These are phyloP conservation scores for Phylloscopus trochiloides DNA, from an alignment of 2,113 vertebrate species.

Conservation along the genomic window DNA sequence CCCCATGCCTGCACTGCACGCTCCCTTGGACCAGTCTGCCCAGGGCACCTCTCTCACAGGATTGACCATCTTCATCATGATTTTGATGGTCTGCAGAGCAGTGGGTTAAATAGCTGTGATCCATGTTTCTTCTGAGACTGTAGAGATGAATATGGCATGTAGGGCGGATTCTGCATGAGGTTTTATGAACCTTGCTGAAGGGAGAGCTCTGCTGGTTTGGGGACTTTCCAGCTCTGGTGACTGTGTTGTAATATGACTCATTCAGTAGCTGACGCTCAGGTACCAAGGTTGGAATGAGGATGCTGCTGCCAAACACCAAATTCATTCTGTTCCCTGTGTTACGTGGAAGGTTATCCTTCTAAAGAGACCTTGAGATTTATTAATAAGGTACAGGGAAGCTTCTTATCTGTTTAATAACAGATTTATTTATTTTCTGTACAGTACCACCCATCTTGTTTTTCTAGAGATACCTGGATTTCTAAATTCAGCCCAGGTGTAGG, in stretches of 20 bases:
- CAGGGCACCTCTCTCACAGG: fast-evolving
- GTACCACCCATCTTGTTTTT: neutral
- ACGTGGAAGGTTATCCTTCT: neutral
- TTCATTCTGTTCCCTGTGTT: neutral
- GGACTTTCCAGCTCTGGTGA: constrained; percentile 1
- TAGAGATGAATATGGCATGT: neutral
- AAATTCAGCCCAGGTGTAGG: neutral
- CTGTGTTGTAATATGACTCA: neutral
- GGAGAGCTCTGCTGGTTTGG: neutral
- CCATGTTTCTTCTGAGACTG: neutral
- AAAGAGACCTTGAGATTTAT: neutral
- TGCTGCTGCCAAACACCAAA: neutral
- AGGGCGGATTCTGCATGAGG: neutral
- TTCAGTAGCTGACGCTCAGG: neutral
- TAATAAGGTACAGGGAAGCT: neutral
- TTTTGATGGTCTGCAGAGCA: neutral
- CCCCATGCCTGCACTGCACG: neutral
- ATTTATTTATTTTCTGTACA: neutral
- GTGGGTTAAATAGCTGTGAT: neutral
- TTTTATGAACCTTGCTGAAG: neutral
- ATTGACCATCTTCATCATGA: neutral
- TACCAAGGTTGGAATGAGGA: neutral
- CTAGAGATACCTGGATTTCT: neutral
- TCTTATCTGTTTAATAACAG: neutral
- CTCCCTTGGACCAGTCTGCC: neutral